phyloP scores from a whole-genome alignment of 1,140 invertebrate species.

The Bombyx mori region ASM3026992v2 NC_085121.1:249501-250000 shows the following conservation, averaged over 20 bases:
- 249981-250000: background rate
- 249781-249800: slow-evolving; percentile 69
- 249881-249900: slow-evolving; percentile 49
- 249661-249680: background rate
- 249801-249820: slow-evolving; percentile 78
- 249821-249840: slow-evolving; percentile 76
- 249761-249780: slow-evolving; percentile 18
- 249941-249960: slow-evolving; percentile 65
- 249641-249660: slow-evolving; percentile 38
- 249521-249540: slow-evolving; percentile 89
- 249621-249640: slow-evolving; percentile 40
- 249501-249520: slow-evolving; percentile 85
- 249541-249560: slow-evolving; percentile 85
- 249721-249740: background rate
- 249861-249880: slow-evolving; percentile 72
- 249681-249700: slow-evolving; percentile 25
- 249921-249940: slow-evolving; percentile 75
- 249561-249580: slow-evolving; percentile 71
- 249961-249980: slow-evolving; percentile 12
- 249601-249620: slow-evolving; percentile 41
- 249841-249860: slow-evolving; percentile 67
- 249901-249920: slow-evolving; percentile 45
- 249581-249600: slow-evolving; percentile 48
- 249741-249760: slow-evolving; percentile 16
- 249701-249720: slow-evolving; percentile 26